Base-by-base conservation (phyloP, 2,888 invertebrate species). In the Chromoteleia sp. region DNA sequence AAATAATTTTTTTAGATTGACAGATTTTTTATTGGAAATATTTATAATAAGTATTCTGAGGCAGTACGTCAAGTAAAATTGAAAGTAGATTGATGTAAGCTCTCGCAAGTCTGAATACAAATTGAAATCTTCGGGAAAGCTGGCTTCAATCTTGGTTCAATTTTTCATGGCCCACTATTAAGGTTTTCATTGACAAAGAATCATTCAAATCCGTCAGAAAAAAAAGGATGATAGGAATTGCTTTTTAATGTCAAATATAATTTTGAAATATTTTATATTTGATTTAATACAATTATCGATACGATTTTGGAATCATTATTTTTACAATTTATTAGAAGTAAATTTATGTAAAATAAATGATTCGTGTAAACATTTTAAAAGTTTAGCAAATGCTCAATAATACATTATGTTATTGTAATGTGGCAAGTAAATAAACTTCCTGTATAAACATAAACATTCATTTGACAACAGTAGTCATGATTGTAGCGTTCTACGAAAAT, bases 1-100 rank as follows among this genome's bases (percentile, higher is more conserved):
- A n/a, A n/a, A n/a, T n/a, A n/a, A n/a, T n/a, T n/a, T 39, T 39
- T 39, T 12, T 39, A 12, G 39, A 12, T 39, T 12, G 12, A 12
- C 12, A 6, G 39, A n/a, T 33, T 43, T 14, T 33, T 39, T 39
- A n/a, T 25, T 41, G 21, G 17, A 41, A 43, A 17, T 17, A 39
- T 43, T 17, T 17, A 5, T 21, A 21, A 21, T 19, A 21, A 48
- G 43, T 48, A 48, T 48, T 21, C 21, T 10, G n/a, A 1, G 45
- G 3, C n/a, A 6, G n/a, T 30, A 30, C 30, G 30, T 52, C 52
- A 30, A 30, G 30, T 52, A 30, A 43, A 43, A 43, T 43, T 43
- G 41, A 43, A 43, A 43, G 41, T 43, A 43, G 41, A 59, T 59
- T 41, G 41, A 59, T 41, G 41, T 59, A 59, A 59, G 59, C 43